Percentiles rank a stretch among this genome's conserved stretches.
phyloP scores from a whole-genome alignment of 2,888 invertebrate species.

The Micropterix aruncella region DNA sequence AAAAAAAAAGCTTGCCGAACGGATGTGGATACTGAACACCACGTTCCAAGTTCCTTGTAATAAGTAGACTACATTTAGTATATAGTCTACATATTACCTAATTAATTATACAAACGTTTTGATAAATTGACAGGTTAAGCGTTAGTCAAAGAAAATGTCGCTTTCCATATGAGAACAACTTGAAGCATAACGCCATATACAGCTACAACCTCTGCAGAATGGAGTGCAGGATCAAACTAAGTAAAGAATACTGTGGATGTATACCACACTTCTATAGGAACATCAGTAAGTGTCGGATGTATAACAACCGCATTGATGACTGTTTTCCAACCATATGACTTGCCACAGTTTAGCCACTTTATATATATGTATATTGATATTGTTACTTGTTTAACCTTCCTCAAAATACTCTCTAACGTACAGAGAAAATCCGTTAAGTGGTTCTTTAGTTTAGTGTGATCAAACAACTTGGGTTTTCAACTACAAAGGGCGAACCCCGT shows the following conservation, averaged over 20 bases:
- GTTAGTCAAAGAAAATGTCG: constrained; percentile 54
- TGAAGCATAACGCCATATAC: constrained; percentile 52
- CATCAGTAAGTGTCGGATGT: constrained; percentile 39
- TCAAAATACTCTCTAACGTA: no score
- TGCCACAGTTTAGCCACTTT: background rate
- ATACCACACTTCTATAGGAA: constrained; percentile 60
- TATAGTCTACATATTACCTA: no score
- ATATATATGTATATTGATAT: background rate
- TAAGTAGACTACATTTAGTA: no score
- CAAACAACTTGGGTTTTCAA: no score
- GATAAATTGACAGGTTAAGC: constrained; percentile 28
- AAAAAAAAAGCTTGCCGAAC: no score
- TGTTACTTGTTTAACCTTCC: background rate
- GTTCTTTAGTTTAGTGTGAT: no score
- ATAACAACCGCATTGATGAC: no score
- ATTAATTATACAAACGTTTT: background rate
- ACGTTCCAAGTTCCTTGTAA: no score
- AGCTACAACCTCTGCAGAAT: constrained; percentile 53
- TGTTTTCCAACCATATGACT: no score
- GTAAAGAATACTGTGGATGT: constrained; percentile 50
- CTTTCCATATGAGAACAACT: constrained; percentile 47
- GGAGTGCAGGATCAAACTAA: constrained; percentile 52
- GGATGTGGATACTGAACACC: no score
- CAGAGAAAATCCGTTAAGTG: no score
- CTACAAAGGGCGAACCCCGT: no score